A percentile compares a stretch with the other conserved stretches of the same genome.
phyloP scores from a whole-genome alignment of 1,140 invertebrate genomes.

The Bombus vancouverensis region DNA sequence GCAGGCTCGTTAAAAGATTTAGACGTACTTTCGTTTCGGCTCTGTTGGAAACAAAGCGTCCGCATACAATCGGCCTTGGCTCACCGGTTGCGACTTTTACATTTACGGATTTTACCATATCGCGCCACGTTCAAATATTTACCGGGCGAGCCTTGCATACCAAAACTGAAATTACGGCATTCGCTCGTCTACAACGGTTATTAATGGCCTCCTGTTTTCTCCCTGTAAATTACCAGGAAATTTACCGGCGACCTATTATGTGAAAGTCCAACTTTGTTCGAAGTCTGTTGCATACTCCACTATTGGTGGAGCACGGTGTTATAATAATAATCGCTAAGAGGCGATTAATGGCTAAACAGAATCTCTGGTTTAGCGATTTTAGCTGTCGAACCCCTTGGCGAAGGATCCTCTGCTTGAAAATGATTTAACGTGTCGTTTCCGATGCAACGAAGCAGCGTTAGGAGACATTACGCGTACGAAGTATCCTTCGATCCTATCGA shows the following conservation, averaged over 20 bases:
- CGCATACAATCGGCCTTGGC: not conserved
- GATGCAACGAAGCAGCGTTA: not conserved
- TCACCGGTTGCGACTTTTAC: constrained; percentile 2
- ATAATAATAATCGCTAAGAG: not conserved
- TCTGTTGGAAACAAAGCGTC: not conserved
- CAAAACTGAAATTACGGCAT: constrained; percentile 25
- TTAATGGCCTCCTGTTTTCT: not conserved
- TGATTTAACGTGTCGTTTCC: not conserved
- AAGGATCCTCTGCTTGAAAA: not conserved
- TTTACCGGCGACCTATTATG: constrained; percentile 14
- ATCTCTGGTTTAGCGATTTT: not conserved
- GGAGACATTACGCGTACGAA: not conserved
- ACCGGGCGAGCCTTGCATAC: not conserved
- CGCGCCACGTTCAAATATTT: constrained; percentile 45
- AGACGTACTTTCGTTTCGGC: constrained; percentile 18
- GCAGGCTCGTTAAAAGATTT: constrained; percentile 54
- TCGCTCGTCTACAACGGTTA: not conserved
- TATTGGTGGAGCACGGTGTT: not conserved
- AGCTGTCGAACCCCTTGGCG: not conserved
- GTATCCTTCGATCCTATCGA: not conserved
- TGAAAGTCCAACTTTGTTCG: not conserved
- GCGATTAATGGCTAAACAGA: constrained; percentile 23
- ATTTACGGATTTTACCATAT: not conserved
- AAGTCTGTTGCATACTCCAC: not conserved
- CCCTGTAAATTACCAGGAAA: constrained; percentile 14